A percentile compares a stretch with the other conserved stretches of the same genome.
Evolutionary conservation across 2,797 vertebrate genomes (phyloP).

Genomic region (Pogoniulus pusillus): DNA sequence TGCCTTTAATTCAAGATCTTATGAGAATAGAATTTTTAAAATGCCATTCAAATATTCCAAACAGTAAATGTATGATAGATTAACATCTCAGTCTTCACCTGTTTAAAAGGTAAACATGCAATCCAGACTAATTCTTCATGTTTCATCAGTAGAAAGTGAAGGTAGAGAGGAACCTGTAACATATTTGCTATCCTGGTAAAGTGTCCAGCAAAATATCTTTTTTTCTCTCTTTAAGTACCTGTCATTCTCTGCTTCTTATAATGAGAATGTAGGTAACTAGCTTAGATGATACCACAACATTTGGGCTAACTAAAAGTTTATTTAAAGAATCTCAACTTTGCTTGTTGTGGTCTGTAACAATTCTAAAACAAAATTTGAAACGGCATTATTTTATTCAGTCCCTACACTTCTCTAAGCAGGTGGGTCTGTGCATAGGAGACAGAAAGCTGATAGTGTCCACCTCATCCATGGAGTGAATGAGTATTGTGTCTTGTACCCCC

Average conservation of each 20-base stretch:
- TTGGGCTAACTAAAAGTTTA: neutral
- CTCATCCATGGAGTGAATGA: neutral
- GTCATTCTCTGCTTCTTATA: neutral
- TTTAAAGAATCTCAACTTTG: neutral
- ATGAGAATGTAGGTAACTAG: neutral
- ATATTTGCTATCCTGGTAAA: neutral
- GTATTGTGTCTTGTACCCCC: too few species aligned
- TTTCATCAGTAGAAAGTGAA: neutral
- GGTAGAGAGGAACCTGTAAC: neutral
- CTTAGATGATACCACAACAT: neutral
- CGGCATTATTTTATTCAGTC: neutral
- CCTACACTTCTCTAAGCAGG: neutral
- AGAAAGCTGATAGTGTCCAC: neutral
- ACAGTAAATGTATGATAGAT: neutral
- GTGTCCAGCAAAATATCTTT: neutral
- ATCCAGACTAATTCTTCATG: neutral
- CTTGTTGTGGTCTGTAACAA: neutral
- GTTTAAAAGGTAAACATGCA: neutral
- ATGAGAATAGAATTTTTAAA: neutral
- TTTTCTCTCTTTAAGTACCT: neutral
- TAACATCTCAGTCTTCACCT: neutral
- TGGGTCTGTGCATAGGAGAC: neutral
- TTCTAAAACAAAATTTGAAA: neutral
- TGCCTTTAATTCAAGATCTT: neutral
- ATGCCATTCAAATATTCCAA: neutral